Evolutionary conservation across 1,140 invertebrate species (phyloP).

Genomic region (Antheraea mylitta): DNA sequence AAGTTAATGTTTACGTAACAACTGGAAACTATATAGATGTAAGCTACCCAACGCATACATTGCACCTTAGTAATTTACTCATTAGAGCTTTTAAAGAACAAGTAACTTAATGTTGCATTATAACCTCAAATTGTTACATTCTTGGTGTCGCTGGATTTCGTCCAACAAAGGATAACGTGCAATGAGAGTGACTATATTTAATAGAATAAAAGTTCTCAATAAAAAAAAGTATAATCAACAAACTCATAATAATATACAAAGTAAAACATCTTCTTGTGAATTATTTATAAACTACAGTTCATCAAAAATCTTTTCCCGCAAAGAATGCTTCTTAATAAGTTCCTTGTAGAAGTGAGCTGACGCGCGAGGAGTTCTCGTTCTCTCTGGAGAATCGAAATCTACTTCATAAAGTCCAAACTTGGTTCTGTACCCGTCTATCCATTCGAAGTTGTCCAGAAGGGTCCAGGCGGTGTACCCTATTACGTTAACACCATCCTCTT

Average conservation of each 20-base stretch:
- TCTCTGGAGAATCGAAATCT: conserved; percentile 62
- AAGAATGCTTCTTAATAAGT: conserved; percentile 19
- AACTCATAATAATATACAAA: neutral
- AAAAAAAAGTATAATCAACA: neutral
- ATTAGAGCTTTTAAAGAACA: too few species aligned
- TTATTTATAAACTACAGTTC: neutral
- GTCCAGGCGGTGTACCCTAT: conserved; percentile 76
- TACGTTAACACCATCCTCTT: conserved; percentile 23
- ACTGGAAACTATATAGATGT: too few species aligned
- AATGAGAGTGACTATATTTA: neutral
- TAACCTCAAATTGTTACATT: too few species aligned
- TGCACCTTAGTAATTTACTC: too few species aligned
- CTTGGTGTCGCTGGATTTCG: neutral
- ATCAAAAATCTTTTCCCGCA: neutral
- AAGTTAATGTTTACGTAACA: too few species aligned
- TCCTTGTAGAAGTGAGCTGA: conserved; percentile 65
- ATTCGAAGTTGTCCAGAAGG: conserved; percentile 34
- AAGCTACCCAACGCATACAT: too few species aligned
- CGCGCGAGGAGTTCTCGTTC: conserved; percentile 82
- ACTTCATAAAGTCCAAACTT: conserved; percentile 81
- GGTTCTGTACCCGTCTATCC: conserved; percentile 41
- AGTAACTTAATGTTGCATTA: too few species aligned
- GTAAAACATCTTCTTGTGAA: neutral
- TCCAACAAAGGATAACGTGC: neutral
- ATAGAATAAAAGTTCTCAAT: neutral